Evolutionary conservation across 2,888 invertebrate species (phyloP).

Genomic region (Volucella inanis): DNA sequence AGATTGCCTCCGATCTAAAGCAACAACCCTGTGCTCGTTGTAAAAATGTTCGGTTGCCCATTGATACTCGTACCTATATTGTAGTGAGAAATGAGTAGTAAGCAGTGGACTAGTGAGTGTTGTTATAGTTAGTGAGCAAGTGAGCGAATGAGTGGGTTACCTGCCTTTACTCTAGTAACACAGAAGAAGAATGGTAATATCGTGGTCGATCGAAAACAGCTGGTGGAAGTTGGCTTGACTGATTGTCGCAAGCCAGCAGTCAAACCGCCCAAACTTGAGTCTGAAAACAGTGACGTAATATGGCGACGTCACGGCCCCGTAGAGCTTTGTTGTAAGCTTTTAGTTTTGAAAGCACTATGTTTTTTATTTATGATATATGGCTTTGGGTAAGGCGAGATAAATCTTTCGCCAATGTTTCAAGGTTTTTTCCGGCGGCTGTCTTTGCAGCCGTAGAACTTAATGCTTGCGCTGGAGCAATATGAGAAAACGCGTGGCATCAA

Average conservation of each 20-base stretch:
- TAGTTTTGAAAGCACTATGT: slow-evolving; percentile 42
- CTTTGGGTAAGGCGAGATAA: slow-evolving; percentile 23
- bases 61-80: slow-evolving; percentile 1
- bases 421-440: slow-evolving; percentile 67
- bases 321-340: slow-evolving; percentile 47
- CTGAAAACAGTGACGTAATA: slow-evolving; percentile 48
- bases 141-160: slow-evolving; percentile 34
- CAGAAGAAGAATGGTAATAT: slow-evolving; percentile 56
- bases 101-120: slow-evolving; percentile 29
- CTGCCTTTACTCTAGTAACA: slow-evolving; percentile 65
- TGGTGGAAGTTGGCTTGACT: slow-evolving; percentile 48
- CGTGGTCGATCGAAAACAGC: slow-evolving; percentile 61
- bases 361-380: slow-evolving; percentile 31
- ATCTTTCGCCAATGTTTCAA: slow-evolving; percentile 40
- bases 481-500: slow-evolving; percentile 45
- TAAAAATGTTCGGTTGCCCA: slow-evolving; percentile 39
- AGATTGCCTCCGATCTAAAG: slow-evolving; percentile 41
- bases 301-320: slow-evolving; percentile 32
- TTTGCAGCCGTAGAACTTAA: background rate
- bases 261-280: slow-evolving; percentile 58
- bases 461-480: slow-evolving; percentile 29
- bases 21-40: slow-evolving; percentile 52
- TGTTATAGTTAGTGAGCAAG: slow-evolving; percentile 51
- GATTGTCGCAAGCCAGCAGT: slow-evolving; percentile 53
- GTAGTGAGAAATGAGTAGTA: slow-evolving; percentile 7